A percentile compares a stretch with the other conserved stretches of the same genome.
Evolutionary conservation across 2,797 vertebrate genomes (phyloP).

Genomic region (Eleutherodactylus coqui): DNA sequence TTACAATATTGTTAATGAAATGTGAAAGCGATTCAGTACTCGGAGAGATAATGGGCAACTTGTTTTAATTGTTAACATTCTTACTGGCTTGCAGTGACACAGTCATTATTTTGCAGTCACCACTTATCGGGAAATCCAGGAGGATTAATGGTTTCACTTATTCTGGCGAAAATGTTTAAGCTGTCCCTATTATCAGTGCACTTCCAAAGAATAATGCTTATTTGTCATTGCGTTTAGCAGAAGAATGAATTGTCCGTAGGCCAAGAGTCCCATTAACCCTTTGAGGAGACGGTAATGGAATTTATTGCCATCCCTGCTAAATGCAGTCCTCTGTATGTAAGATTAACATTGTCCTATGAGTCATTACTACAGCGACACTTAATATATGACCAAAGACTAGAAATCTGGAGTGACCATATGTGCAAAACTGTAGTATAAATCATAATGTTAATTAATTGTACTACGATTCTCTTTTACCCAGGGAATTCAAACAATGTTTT

Average conservation of each 20-base stretch:
- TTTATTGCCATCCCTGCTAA: conserved; percentile 65
- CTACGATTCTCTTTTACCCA: neutral
- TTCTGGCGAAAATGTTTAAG: conserved; percentile 97
- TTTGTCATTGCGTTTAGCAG: conserved; percentile 96
- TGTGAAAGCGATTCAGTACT: conserved; percentile 83
- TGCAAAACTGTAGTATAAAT: neutral
- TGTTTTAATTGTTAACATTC: conserved; percentile 99
- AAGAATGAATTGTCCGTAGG: conserved; percentile 90
- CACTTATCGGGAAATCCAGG: conserved; percentile 94
- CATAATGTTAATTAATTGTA: neutral
- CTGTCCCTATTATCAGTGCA: conserved; percentile 98
- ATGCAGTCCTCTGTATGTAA: conserved; percentile 31
- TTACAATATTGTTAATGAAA: conserved; percentile 89
- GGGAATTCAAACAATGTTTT: neutral
- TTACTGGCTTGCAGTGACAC: conserved; percentile 92
- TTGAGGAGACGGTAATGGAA: conserved; percentile 73
- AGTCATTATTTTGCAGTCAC: conserved; percentile 97
- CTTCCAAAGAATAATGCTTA: conserved; percentile 99
- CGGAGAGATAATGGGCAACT: conserved; percentile 88
- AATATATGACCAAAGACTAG: conserved; percentile 1
- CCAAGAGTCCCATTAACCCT: conserved; percentile 89
- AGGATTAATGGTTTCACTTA: conserved; percentile 99
- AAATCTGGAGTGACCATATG: neutral
- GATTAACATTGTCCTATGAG: neutral
- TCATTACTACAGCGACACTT: neutral